Evolutionary conservation across 2,113 vertebrate species (phyloP).

Genomic region (Empidonax traillii): DNA sequence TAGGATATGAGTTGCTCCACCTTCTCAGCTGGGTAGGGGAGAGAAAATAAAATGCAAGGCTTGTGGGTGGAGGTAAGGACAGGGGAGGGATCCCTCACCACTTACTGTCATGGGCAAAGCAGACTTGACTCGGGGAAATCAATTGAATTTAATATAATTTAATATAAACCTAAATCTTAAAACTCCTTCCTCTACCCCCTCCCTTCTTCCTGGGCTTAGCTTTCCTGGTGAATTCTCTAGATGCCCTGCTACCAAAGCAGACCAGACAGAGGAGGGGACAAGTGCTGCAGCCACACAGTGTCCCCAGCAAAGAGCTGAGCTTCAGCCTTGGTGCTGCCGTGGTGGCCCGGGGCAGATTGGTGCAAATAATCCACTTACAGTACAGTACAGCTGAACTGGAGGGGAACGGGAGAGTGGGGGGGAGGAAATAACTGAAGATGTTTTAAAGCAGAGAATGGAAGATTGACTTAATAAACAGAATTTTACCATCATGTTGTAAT

Average conservation of each 20-base stretch:
- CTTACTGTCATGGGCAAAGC: background rate
- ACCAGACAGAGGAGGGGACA: background rate
- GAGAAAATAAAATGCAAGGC: background rate
- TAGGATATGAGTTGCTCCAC: background rate
- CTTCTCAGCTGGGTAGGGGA: background rate
- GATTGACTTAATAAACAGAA: background rate
- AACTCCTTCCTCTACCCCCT: background rate
- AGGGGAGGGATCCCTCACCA: background rate
- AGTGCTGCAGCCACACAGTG: background rate
- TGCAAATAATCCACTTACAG: background rate
- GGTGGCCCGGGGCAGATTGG: background rate
- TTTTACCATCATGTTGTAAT: conserved; percentile 14
- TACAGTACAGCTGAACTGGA: background rate
- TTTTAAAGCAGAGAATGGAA: conserved; percentile 9
- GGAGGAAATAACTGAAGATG: background rate
- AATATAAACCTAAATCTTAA: background rate
- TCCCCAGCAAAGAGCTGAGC: background rate
- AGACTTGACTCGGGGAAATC: background rate
- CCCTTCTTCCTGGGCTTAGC: background rate
- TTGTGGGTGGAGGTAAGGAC: background rate
- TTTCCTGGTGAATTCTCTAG: background rate
- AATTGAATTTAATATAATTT: background rate
- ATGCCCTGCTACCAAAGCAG: background rate
- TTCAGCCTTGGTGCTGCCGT: background rate
- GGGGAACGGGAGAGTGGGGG: background rate